These are phyloP conservation scores for Heloderma charlesbogerti DNA, from an alignment of 2,113 vertebrate species.

Conservation along the genomic window DNA sequence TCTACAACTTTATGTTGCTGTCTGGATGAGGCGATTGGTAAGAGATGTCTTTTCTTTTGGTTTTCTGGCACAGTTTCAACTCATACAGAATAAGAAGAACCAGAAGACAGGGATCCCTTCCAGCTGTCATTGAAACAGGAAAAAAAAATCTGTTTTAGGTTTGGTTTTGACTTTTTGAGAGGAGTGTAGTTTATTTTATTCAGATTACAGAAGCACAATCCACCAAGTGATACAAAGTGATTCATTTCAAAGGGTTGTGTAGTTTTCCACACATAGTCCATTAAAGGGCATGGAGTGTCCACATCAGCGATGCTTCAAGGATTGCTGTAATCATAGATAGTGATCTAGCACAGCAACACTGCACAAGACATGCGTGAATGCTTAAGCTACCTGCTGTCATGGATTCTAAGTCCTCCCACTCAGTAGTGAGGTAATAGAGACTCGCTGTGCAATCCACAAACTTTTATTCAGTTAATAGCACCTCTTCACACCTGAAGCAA, in stretches of 20 bases:
- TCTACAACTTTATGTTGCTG: not conserved
- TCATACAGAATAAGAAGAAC: conserved; percentile 25
- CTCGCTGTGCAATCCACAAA: too few relatives aligned
- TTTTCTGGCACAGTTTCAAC: not conserved
- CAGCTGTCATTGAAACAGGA: conserved; percentile 5
- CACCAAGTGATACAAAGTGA: not conserved
- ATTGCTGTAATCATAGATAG: not conserved
- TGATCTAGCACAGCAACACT: not conserved
- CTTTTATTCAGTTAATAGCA: too few relatives aligned
- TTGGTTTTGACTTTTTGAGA: conserved; percentile 17
- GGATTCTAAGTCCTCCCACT: too few relatives aligned
- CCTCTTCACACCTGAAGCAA: too few relatives aligned
- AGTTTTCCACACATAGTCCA: not conserved
- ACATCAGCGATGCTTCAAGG: not conserved
- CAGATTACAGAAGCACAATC: not conserved
- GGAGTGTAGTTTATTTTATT: not conserved
- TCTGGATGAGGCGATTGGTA: not conserved
- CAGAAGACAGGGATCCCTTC: not conserved
- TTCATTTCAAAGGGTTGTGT: not conserved
- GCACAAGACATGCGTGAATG: not conserved
- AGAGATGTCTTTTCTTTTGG: not conserved
- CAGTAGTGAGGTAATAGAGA: too few relatives aligned
- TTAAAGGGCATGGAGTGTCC: not conserved
- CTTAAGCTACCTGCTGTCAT: not conserved
- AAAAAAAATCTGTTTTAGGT: not conserved